Base-by-base conservation (phyloP, 1,140 invertebrate genomes). In the Heliconius nattereri region DNA sequence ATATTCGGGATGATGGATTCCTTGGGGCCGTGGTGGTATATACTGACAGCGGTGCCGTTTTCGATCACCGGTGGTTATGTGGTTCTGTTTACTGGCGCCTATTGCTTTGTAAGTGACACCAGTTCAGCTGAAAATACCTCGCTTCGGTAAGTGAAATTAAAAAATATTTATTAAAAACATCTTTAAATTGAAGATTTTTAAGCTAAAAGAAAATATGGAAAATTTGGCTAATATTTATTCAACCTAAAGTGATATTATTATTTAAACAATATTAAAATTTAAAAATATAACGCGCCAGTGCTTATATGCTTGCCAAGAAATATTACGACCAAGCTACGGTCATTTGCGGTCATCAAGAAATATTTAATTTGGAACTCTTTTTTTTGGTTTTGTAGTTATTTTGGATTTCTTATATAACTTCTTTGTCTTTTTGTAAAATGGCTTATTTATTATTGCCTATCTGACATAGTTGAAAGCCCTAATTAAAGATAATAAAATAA, bases 21-120 rank as follows among this genome's bases (percentile, higher is more conserved):
- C 49, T 78, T 96, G 5, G 95, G 94, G 81, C 95, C 96, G 19
- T 96, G 95, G 95, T 96, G 95, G 92, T 95, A 95, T 54, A 91
- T 97, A 60, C 57, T 96, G 72, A 95, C 96, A 2, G 92, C 91
- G 9, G 86, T 96, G 32, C 96, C 96, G 1, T 90, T 94, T 20
- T 95, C 96, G 0, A 29, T 96, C 9, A 89, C 94, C 5, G 96
- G 96, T 26, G 96, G 96, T 73, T 94, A 94, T 80, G 94, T 94
- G 40, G 93, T 95, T 11, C 83, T 97, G 35, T 95, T 96, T 45
- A 95, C 96, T 76, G 95, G 95, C 7, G 94, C 95, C 26, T 95
- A 95, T 75, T 96, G 96, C 84, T 97, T 96, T 81, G 94, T 96
- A 40, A 95, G 95, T 78, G 96, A 97, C 84, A 95, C 96, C 54